Evolutionary conservation across 2,888 invertebrate genomes (phyloP), one percentile per base, ranked within the genome.

Genomic region (Leistus spinibarbis): DNA sequence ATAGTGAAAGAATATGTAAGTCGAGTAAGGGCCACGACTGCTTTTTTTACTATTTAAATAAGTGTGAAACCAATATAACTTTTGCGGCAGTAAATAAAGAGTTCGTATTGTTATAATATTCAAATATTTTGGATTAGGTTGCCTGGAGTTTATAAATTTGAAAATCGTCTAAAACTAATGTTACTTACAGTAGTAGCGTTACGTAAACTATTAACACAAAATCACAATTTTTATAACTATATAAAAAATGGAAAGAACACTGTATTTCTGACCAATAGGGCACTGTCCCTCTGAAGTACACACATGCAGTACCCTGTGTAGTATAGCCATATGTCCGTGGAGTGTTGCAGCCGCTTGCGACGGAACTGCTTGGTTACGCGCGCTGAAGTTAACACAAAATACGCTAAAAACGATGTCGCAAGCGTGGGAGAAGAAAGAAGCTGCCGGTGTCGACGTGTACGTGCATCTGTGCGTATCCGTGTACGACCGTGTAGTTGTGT

Each of bases 381-480:
- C 56, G 22, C 22, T 16, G 54, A 23, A n/a, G 54, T 54, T 56
- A 20, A 68, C 68, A 68, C 68, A 68, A 68, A 68, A 56, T 68
- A 68, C 68, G 54, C 68, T 68, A 54, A 68, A 68, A 68, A 68
- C 68, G 68, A 23, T 40, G 56, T 23, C 40, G 40, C 13, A 13
- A 10, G 68, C 54, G 68, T 68, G 56, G 68, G 68, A 68, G 68
- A 27, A 24, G 40, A 27, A 20, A 23, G n/a, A 20, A 68, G 68
- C 54, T 68, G 68, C 17, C 22, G 19, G 7, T 16, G 16, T 62
- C 1, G 16, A 17, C 1, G 68, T 56, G 22, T 68, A 54, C 22
- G 68, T 40, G 1, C 13, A 24, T 24, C 24, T 24, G 24, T 24
- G 24, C 24, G 24, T 24, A 24, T 7, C 7, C 40, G 40, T 40